These are phyloP conservation scores for Caradrina clavipalpis DNA, from an alignment of 2,888 invertebrate genomes.

Conservation along the genomic window DNA sequence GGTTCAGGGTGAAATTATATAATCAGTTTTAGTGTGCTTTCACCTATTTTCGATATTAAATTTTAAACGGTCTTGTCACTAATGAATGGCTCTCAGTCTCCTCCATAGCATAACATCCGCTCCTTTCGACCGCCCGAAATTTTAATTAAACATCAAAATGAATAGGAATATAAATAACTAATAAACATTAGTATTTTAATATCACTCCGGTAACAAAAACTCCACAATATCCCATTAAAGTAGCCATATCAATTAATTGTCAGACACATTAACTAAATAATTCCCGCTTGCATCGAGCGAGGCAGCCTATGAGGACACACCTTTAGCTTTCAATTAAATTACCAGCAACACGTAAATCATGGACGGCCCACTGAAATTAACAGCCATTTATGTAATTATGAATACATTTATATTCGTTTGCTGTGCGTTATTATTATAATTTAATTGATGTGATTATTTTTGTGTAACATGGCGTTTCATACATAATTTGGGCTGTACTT, in stretches of 20 bases:
- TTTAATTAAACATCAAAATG: slow-evolving; percentile 15
- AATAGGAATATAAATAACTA: neutral
- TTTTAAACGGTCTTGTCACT: neutral
- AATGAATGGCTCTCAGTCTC: neutral
- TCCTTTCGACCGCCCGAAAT: slow-evolving; percentile 8
- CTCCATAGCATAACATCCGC: neutral
- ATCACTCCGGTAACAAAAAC: neutral
- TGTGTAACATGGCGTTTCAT: slow-evolving; percentile 27
- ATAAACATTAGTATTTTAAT: slow-evolving; percentile 15
- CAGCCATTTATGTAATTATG: slow-evolving; percentile 63
- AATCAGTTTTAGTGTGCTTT: neutral
- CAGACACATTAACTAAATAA: slow-evolving; percentile 31
- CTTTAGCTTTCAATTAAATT: slow-evolving; percentile 63
- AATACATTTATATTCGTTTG: slow-evolving; percentile 43
- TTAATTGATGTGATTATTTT: slow-evolving; percentile 51
- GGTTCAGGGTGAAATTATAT: neutral
- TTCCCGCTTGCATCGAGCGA: slow-evolving; percentile 22
- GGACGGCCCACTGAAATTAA: slow-evolving; percentile 56
- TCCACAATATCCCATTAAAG: slow-evolving; percentile 32
- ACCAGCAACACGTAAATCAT: slow-evolving; percentile 59
- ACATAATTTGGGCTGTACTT: slow-evolving; percentile 29
- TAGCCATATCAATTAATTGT: slow-evolving; percentile 48
- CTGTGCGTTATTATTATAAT: slow-evolving; percentile 46
- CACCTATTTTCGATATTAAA: neutral
- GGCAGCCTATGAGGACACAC: slow-evolving; percentile 38